These are phyloP conservation scores for Sigmodon hispidus DNA, from an alignment of 2,113 vertebrate species.

Conservation along the genomic window DNA sequence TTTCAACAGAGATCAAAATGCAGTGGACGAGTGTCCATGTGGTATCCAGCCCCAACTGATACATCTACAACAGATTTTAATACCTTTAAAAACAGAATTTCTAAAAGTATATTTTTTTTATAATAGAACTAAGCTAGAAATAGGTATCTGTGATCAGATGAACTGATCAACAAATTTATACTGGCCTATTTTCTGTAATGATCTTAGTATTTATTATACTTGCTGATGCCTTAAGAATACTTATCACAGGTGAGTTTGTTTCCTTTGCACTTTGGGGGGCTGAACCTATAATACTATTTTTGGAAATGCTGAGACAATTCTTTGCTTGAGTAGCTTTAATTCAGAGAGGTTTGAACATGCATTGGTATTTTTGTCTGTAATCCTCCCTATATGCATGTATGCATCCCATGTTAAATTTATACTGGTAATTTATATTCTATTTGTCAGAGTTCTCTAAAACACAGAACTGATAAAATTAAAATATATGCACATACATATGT, in stretches of 20 bases:
- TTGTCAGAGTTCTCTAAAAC: neutral
- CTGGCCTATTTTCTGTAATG: neutral
- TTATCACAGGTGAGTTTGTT: neutral
- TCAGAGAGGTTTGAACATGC: neutral
- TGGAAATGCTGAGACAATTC: neutral
- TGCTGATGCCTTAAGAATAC: conserved; percentile 37
- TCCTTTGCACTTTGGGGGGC: neutral
- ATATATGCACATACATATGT: neutral
- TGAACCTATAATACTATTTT: neutral
- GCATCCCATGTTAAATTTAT: neutral
- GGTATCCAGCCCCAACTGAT: neutral
- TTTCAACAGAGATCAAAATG: neutral
- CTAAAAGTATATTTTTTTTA: neutral
- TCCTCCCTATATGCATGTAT: neutral
- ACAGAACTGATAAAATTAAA: neutral
- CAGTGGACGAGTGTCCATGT: neutral
- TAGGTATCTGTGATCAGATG: neutral
- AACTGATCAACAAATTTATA: conserved; percentile 15
- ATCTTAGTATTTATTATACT: neutral
- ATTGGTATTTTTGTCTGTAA: neutral
- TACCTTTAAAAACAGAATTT: neutral
- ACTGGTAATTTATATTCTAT: neutral
- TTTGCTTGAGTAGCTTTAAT: conserved; percentile 9
- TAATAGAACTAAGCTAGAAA: neutral
- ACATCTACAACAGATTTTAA: neutral